Evolutionary conservation across 2,797 vertebrate species (phyloP), one percentile per base, ranked within the genome.

Genomic region (Coregonus ussuriensis): DNA sequence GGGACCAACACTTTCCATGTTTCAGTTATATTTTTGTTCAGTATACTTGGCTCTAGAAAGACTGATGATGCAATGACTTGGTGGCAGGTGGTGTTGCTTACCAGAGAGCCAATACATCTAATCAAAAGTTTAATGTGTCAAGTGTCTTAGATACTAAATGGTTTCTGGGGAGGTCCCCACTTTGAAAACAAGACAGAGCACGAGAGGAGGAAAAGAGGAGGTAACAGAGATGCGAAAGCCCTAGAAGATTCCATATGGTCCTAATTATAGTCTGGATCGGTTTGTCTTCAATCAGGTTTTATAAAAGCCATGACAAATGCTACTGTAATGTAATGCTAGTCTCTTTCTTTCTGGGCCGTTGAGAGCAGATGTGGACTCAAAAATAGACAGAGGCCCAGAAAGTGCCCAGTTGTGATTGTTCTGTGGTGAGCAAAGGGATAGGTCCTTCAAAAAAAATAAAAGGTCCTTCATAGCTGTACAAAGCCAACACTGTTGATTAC

Each of bases 281-380:
- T 74, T 79, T 25, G 74, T 78, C 16, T 77, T 76, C 85, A 79
- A 62, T 79, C 82, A 73, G 63, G 75, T 33, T 76, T 81, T 78
- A 78, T 82, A 85, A 85, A 86, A 85, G 80, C 77, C 79, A 80
- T 31, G 80, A 79, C 71, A 84, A 89, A 82, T 13, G 56, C 86
- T 85, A 33, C 79, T 85, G 81, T 81, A 89, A 82, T 65, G 62
- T 59, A 72, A 79, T 69, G 54, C 18, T 71, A 56, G 69, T 78
- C 66, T 74, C 33, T 2, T 41, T 82, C 78, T 85, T 76, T 87
- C 78, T 76, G 74, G 87, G 67, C 86, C 89, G 80, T 81, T 72
- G n/a, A 90, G 88, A 89, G 81, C 89, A 92, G 90, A 92, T 90
- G 91, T 85, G 47, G 71, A 84, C 69, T 79, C 66, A 1, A 13